Percentiles rank a stretch among this genome's conserved stretches.
phyloP scores from a whole-genome alignment of 2,888 invertebrate genomes.

The Drosophila hamatofila region DNA sequence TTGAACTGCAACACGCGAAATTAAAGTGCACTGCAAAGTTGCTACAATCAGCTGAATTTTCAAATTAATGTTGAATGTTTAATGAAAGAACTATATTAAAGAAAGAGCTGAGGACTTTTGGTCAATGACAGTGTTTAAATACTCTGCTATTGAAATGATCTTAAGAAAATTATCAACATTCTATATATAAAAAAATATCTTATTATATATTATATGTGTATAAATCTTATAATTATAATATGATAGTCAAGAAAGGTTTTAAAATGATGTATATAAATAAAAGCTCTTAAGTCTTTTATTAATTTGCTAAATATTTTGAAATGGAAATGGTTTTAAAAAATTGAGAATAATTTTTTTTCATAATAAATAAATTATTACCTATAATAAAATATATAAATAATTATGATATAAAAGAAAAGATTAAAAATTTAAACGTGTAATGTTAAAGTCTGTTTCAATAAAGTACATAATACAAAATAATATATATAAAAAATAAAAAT shows the following conservation, averaged over 20 bases:
- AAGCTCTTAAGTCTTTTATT: too few relatives aligned
- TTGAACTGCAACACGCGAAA: slow-evolving; percentile 66
- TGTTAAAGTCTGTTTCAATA: too few relatives aligned
- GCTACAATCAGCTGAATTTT: slow-evolving; percentile 59
- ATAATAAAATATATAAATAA: too few relatives aligned
- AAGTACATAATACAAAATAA: too few relatives aligned
- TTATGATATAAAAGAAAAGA: neutral
- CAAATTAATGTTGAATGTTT: slow-evolving; percentile 1
- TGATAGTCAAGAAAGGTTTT: too few relatives aligned
- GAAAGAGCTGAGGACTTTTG: slow-evolving; percentile 1
- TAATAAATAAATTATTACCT: neutral
- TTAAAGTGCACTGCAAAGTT: slow-evolving; percentile 38
- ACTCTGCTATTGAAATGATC: slow-evolving; percentile 5
- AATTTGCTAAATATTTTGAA: slow-evolving; percentile 29
- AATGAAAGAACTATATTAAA: neutral
- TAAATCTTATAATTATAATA: too few relatives aligned
- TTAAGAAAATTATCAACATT: too few relatives aligned
- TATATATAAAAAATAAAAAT: too few relatives aligned
- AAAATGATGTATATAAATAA: too few relatives aligned
- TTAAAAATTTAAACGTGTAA: too few relatives aligned
- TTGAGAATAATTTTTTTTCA: neutral
- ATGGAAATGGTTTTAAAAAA: neutral
- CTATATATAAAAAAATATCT: too few relatives aligned
- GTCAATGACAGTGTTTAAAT: slow-evolving; percentile 8
- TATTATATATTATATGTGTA: too few relatives aligned